Percentiles rank a stretch among this genome's conserved stretches.
phyloP scores from a whole-genome alignment of 2,113 vertebrate genomes.

The Mustelus asterias region DNA sequence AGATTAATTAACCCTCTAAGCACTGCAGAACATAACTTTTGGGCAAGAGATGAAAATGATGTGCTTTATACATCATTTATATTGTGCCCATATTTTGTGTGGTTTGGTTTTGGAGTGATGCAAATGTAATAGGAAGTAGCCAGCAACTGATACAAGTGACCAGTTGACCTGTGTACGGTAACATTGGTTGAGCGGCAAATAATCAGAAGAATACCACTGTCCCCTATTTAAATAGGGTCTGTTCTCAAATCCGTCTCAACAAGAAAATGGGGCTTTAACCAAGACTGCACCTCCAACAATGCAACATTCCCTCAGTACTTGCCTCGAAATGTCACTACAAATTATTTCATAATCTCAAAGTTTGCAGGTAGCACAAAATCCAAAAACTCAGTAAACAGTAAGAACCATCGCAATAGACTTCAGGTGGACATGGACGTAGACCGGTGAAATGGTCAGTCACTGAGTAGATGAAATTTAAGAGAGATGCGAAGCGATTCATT shows the following conservation, averaged over 20 bases:
- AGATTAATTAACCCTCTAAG: constrained; percentile 23
- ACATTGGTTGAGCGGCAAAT: neutral
- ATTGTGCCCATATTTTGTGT: neutral
- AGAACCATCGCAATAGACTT: neutral
- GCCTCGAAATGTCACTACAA: neutral
- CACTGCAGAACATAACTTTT: neutral
- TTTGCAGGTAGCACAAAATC: neutral
- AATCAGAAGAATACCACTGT: neutral
- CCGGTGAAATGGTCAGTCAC: neutral
- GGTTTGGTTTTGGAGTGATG: neutral
- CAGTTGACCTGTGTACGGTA: neutral
- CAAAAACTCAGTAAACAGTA: neutral
- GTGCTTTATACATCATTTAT: neutral
- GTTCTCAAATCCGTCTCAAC: neutral
- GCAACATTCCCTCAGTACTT: neutral
- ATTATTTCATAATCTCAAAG: neutral
- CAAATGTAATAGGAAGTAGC: neutral
- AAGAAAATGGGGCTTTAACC: neutral
- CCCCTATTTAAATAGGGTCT: neutral
- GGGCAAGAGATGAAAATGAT: neutral
- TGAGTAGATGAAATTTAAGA: neutral
- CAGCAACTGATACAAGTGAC: neutral
- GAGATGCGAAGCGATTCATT: neutral
- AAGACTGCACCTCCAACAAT: neutral
- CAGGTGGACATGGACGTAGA: neutral